Percentiles rank a stretch among this genome's conserved stretches.
These are phyloP conservation scores for Platycercus adscitus DNA, from an alignment of 2,113 vertebrate species.

Conservation along the genomic window DNA sequence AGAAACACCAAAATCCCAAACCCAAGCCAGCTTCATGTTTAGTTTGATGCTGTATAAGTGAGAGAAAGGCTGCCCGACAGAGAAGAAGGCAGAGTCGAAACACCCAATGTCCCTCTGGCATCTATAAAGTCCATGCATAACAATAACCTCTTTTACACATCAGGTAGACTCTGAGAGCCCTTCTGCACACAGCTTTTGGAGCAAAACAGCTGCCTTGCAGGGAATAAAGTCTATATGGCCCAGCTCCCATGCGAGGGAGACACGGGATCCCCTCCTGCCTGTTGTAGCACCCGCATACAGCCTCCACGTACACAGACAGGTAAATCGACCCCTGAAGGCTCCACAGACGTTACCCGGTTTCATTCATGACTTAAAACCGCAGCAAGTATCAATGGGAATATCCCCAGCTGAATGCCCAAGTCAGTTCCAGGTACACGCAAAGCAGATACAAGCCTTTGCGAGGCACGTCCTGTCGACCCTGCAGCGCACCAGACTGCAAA, in stretches of 20 bases:
- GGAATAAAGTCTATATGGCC: not conserved
- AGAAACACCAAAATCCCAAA: not conserved
- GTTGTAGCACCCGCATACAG: not conserved
- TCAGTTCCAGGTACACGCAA: not conserved
- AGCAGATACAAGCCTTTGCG: not conserved
- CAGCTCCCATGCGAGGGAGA: fast-evolving
- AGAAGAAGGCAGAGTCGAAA: not conserved
- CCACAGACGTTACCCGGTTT: not conserved
- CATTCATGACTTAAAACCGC: not conserved
- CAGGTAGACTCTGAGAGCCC: not conserved
- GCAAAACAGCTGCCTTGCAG: not conserved
- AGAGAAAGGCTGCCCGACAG: not conserved
- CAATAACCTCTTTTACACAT: not conserved
- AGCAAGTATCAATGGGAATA: fast-evolving
- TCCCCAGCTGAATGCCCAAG: not conserved
- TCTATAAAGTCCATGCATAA: fast-evolving
- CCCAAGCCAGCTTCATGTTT: not conserved
- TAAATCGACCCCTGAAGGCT: not conserved
- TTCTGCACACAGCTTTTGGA: not conserved
- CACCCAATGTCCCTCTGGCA: not conserved
- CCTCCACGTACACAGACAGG: not conserved
- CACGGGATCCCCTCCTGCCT: not conserved
- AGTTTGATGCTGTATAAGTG: not conserved
- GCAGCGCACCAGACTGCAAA: not conserved
- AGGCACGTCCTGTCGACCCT: not conserved